Base-by-base conservation (phyloP, 2,888 invertebrate species). In the Agapetus fuscipes region DNA sequence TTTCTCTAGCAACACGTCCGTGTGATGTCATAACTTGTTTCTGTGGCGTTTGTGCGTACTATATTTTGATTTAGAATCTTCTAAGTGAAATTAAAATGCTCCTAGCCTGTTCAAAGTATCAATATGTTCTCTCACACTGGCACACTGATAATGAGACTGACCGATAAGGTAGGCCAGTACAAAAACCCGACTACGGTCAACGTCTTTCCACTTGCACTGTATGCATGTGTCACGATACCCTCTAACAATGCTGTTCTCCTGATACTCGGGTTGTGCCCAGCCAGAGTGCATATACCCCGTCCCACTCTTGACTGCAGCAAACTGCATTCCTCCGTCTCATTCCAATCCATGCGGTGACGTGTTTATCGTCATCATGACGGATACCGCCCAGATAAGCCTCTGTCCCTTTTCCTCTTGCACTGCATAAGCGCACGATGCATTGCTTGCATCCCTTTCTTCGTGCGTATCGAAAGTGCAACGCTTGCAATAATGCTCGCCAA, bases 321-420 rank as follows among this genome's bases (percentile, higher is more conserved):
- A 40, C 16, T 46, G 43, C 46, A 43, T 43, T 46, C 11, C 6
- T 41, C 42, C 33, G 17, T 46, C 43, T 38, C 43, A 35, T 29
- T 46, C 36, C 10, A 33, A n/a, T 39, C 11, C 3, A 27, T 15
- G 13, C 30, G 13, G 17, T 28, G 28, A 28, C 30, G 36, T 11
- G 30, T 25, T 33, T 29, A 26, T 29, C 30, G 39, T 24, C 27
- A 27, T 3, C n/a, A n/a, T 12, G 5, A n/a, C n/a, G 5, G 7
- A 27, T 20, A 6, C 4, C 30, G 16, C 4, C 6, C n/a, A 10
- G 35, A 35, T 28, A 28, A 11, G 14, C 16, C 26, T 10, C 11
- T 25, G 11, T 28, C 28, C 11, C 17, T 14, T 15, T 39, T 17
- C 27, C 17, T 33, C 24, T 16, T 17, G 11, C 25, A 14, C 12